phyloP scores from a whole-genome alignment of 2,113 vertebrate genomes.

The Myiozetetes cayanensis region DNA sequence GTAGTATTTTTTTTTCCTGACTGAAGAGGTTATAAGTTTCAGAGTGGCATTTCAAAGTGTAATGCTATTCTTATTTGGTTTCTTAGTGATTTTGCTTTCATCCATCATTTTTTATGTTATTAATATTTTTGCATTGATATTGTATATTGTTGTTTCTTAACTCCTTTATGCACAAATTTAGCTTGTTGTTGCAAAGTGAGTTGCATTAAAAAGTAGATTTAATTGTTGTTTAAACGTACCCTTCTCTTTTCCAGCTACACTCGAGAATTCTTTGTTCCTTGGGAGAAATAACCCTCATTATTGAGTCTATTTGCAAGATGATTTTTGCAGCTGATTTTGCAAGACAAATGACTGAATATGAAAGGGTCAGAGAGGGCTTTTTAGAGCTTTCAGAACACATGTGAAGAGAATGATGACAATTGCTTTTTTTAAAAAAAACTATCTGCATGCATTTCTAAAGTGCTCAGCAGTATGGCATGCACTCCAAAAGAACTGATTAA shows the following conservation, averaged over 20 bases:
- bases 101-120: neutral
- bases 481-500: neutral
- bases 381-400: neutral
- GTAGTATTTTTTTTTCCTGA: neutral
- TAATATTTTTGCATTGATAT: neutral
- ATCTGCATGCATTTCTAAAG: neutral
- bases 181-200: neutral
- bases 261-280: neutral
- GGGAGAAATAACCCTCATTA: neutral
- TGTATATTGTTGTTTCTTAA: neutral
- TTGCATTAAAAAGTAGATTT: neutral
- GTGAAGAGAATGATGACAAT: neutral
- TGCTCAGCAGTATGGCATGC: neutral
- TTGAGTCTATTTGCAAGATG: neutral
- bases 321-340: neutral
- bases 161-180: neutral
- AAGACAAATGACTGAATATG: neutral
- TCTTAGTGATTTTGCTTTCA: neutral
- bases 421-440: neutral
- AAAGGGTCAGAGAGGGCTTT: neutral
- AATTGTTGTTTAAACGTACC: neutral
- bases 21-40: neutral
- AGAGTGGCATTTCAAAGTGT: neutral
- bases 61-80: neutral
- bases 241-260: neutral